Evolutionary conservation across 1,140 invertebrate species (phyloP), one percentile per base, ranked within the genome.

Genomic region (Bombus sylvicola): DNA sequence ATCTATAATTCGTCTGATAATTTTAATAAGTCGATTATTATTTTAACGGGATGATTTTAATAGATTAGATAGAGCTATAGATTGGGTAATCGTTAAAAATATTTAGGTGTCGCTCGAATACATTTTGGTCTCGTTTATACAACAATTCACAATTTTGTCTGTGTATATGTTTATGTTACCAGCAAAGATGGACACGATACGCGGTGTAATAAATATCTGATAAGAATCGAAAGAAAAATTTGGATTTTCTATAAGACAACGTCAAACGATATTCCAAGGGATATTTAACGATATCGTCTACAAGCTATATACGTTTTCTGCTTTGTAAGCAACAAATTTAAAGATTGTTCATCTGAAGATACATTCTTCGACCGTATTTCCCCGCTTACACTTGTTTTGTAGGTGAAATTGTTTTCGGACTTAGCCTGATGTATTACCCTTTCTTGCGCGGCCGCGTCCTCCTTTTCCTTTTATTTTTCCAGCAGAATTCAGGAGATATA

Each of bases 401-500:
- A 8, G 57, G 28, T 64, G 68, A 80, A 85, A 85, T 85, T 85
- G 83, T 85, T 85, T 85, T 73, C 53, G 41, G 77, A 62, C 76
- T 80, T 59, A 59, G 41, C 68, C 28, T 85, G 77, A 85, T 80
- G 76, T 72, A 85, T 85, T 72, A 72, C 77, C 57, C 57, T 53
- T 80, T 77, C 64, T 34, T 66, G 31, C 3, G n/a, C 59, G 13
- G 31, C 66, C 34, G 25, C 57, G 37, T 3, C 18, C 28, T n/a
- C 12, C 25, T 34, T 22, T 73, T 64, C 31, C 3, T 77, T 53
- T 18, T 37, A 41, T 85, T 80, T 80, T 73, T 41, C 77, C 53
- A n/a, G 18, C 25, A 62, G 77, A 80, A 80, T 80, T 53, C 68
- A 22, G 6, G 12, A 73, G 68, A 85, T 85, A 41, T 79, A 85